These are phyloP conservation scores for Cremastinae sp. DNA, from an alignment of 2,888 invertebrate genomes.

Conservation along the genomic window DNA sequence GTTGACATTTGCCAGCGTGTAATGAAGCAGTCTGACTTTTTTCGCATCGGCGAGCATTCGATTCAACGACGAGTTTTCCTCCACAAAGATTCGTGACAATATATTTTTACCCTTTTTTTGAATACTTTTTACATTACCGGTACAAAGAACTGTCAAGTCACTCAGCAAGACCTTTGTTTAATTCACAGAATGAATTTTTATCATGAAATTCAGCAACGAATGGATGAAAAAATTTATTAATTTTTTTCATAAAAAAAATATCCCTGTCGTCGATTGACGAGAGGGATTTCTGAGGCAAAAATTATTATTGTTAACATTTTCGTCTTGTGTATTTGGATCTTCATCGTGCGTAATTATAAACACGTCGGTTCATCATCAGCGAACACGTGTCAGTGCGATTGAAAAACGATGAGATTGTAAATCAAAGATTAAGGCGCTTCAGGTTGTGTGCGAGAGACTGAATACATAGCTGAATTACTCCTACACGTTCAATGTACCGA, in stretches of 20 bases:
- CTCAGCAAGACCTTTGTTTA: too few species aligned
- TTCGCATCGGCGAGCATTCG: conserved; percentile 41
- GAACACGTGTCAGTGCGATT: conserved; percentile 63
- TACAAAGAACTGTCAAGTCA: too few species aligned
- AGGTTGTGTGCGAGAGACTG: not conserved
- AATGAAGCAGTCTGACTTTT: conserved; percentile 52
- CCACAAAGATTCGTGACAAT: too few species aligned
- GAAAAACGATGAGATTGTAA: conserved; percentile 69
- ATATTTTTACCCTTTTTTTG: conserved; percentile 7
- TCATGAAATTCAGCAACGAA: too few species aligned
- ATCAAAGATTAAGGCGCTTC: conserved; percentile 55
- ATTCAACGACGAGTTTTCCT: conserved; percentile 26
- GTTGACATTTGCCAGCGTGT: conserved; percentile 49
- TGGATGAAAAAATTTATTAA: too few species aligned
- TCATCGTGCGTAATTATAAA: conserved; percentile 11
- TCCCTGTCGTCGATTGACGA: too few species aligned
- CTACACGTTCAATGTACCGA: conserved; percentile 54
- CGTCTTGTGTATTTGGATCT: too few species aligned
- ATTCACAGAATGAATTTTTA: too few species aligned
- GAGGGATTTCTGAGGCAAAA: too few species aligned
- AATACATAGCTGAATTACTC: conserved; percentile 34
- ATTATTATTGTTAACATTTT: too few species aligned
- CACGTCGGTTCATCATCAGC: not conserved
- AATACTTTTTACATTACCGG: too few species aligned
- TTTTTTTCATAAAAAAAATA: too few species aligned